phyloP scores from a whole-genome alignment of 2,888 invertebrate genomes.

The Drosophila prolongata region DNA sequence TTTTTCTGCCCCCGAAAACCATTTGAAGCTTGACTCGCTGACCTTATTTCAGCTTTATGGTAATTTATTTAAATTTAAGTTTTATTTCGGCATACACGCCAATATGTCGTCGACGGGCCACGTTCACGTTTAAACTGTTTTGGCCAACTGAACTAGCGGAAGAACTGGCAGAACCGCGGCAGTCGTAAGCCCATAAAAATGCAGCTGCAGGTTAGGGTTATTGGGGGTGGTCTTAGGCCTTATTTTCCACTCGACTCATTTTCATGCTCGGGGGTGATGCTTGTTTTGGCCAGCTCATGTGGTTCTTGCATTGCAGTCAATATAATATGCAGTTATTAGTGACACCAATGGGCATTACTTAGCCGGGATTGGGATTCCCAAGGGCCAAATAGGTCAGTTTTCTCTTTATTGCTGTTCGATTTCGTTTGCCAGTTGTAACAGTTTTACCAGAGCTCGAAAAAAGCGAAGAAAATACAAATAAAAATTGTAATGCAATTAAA shows the following conservation, averaged over 20 bases:
- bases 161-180: slow-evolving; percentile 33
- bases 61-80: slow-evolving; percentile 11
- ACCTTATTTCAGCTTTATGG: background rate
- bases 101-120: slow-evolving; percentile 33
- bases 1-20: background rate
- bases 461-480: too few relatives aligned
- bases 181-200: slow-evolving; percentile 75
- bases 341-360: slow-evolving; percentile 57
- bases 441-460: too few relatives aligned
- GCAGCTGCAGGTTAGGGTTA: slow-evolving; percentile 57
- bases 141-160: slow-evolving; percentile 14
- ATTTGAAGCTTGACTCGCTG: background rate
- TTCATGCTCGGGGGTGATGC: slow-evolving; percentile 7
- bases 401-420: too few relatives aligned
- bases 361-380: slow-evolving; percentile 10
- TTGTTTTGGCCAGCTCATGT: slow-evolving; percentile 30
- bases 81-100: slow-evolving; percentile 15
- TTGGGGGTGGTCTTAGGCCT: slow-evolving; percentile 37
- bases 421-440: too few relatives aligned
- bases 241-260: slow-evolving; percentile 22
- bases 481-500: too few relatives aligned
- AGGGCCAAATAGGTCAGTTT: slow-evolving; percentile 25
- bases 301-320: slow-evolving; percentile 60
- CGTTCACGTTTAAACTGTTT: slow-evolving; percentile 64
- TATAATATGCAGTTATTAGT: slow-evolving; percentile 67